phyloP scores from a whole-genome alignment of 2,888 invertebrate genomes.

The Orthosia gothica region DNA sequence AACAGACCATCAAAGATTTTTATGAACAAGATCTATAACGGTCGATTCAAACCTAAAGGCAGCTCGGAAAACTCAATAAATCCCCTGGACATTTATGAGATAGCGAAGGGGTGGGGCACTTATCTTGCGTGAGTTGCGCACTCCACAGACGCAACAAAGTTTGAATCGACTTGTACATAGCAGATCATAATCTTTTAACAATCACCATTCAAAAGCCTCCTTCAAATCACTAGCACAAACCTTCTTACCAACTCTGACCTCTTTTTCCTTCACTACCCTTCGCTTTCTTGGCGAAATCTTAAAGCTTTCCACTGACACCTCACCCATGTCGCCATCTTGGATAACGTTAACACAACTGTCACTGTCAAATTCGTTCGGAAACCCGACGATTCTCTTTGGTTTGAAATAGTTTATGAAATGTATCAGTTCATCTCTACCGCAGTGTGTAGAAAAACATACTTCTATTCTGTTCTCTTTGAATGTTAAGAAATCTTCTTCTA shows the following conservation, averaged over 20 bases:
- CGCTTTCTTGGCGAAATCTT: constrained; percentile 38
- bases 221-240: constrained; percentile 17
- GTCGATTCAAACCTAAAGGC: no score
- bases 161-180: neutral
- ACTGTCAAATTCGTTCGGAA: constrained; percentile 69
- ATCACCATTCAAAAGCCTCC: constrained; percentile 54
- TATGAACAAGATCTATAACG: neutral
- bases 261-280: constrained; percentile 14
- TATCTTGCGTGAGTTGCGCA: no score
- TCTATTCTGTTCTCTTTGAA: constrained; percentile 74
- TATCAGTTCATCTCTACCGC: constrained; percentile 93
- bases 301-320: neutral
- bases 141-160: no score
- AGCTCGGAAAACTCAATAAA: no score
- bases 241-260: constrained; percentile 23
- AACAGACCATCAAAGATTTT: no score
- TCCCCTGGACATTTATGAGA: no score
- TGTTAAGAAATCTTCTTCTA: constrained; percentile 72
- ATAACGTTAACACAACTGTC: neutral
- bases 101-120: no score
- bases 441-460: constrained; percentile 95
- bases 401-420: constrained; percentile 93
- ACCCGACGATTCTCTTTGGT: constrained; percentile 87
- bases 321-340: constrained; percentile 18
- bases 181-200: neutral